Evolutionary conservation across 2,113 vertebrate genomes (phyloP).

Genomic region (Mionectes macconnelli): DNA sequence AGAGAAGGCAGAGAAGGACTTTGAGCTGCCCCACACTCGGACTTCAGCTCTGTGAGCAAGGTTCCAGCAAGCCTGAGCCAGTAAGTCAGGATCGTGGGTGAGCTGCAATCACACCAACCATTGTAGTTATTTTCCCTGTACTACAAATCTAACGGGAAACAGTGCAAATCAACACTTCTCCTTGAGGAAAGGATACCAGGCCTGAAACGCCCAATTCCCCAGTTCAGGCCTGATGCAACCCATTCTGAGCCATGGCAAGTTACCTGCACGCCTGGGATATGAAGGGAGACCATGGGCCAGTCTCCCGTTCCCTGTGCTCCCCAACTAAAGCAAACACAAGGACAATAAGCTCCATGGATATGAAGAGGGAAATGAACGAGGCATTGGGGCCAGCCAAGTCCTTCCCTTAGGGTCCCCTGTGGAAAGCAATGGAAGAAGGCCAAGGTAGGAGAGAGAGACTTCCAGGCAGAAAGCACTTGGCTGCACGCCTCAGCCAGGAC

Average conservation of each 20-base stretch:
- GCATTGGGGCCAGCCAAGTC: background rate
- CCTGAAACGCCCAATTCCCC: background rate
- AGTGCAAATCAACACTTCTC: background rate
- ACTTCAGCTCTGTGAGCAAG: background rate
- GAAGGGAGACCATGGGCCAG: background rate
- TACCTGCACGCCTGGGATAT: background rate
- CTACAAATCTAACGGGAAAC: background rate
- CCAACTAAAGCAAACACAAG: background rate
- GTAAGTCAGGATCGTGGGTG: background rate
- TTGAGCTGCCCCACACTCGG: background rate
- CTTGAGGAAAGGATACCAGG: background rate
- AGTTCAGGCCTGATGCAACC: background rate
- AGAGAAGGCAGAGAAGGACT: background rate
- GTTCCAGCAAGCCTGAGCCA: background rate
- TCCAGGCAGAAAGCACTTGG: background rate
- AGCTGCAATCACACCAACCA: background rate
- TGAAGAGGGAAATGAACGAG: background rate
- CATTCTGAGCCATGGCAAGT: background rate
- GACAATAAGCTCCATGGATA: background rate
- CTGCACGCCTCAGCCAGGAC: background rate
- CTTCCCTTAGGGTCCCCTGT: background rate
- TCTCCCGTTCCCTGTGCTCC: background rate
- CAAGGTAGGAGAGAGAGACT: background rate
- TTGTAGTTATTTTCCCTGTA: background rate
- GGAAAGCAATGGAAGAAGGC: background rate